phyloP scores from a whole-genome alignment of 2,113 vertebrate genomes.

The Menura novaehollandiae region DNA sequence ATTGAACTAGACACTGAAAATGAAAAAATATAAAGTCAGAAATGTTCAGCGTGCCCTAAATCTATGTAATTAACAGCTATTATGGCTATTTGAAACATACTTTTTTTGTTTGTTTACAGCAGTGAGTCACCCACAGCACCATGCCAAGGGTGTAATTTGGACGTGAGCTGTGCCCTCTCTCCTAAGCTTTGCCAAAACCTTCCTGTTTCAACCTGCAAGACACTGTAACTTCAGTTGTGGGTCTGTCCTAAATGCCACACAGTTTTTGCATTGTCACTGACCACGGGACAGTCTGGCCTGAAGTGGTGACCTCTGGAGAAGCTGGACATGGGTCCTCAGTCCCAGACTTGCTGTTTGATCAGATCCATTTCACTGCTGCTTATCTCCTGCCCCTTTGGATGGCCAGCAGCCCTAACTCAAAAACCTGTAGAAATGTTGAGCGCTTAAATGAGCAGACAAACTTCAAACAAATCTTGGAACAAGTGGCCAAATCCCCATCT shows the following conservation, averaged over 20 bases:
- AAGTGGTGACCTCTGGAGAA: background rate
- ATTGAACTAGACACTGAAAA: background rate
- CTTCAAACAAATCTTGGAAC: background rate
- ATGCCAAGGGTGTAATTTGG: background rate
- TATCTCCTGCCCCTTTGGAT: background rate
- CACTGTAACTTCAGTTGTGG: background rate
- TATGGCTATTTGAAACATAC: background rate
- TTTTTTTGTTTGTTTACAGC: background rate
- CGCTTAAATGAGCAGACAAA: background rate
- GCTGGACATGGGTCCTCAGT: background rate
- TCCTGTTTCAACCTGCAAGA: background rate
- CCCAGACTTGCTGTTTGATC: background rate
- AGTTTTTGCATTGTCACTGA: background rate
- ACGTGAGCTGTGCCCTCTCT: background rate
- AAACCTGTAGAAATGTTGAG: background rate
- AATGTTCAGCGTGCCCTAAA: background rate
- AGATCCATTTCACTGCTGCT: background rate
- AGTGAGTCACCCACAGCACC: background rate
- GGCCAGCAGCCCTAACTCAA: background rate
- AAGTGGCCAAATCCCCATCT: background rate
- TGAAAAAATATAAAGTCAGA: background rate
- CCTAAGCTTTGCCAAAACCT: background rate
- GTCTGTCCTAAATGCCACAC: background rate
- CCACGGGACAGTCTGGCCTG: rapidly evolving
- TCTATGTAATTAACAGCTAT: slow-evolving; percentile 6